phyloP scores from a whole-genome alignment of 2,888 invertebrate species.

The Operophtera brumata region DNA sequence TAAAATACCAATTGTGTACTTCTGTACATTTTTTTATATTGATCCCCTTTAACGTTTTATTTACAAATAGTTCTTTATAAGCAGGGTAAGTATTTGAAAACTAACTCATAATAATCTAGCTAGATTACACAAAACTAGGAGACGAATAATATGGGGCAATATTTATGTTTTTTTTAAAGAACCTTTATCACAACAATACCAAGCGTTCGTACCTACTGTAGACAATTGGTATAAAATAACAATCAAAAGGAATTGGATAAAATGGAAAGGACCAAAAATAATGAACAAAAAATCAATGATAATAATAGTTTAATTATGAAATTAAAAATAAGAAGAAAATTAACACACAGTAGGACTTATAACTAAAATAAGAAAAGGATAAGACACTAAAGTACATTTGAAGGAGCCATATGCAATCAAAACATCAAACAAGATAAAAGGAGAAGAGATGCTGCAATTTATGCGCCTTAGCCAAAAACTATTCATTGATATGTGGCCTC shows the following conservation, averaged over 20 bases:
- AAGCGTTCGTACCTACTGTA: slow-evolving; percentile 44
- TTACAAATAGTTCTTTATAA: slow-evolving; percentile 72
- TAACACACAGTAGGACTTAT: slow-evolving; percentile 78
- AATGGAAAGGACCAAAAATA: slow-evolving; percentile 56
- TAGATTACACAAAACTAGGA: slow-evolving; percentile 26
- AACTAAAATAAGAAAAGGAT: slow-evolving; percentile 68
- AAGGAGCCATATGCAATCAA: slow-evolving; percentile 22
- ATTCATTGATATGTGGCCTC: slow-evolving; percentile 73
- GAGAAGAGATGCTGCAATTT: slow-evolving; percentile 34
- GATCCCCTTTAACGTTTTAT: slow-evolving; percentile 79
- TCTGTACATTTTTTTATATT: slow-evolving; percentile 76
- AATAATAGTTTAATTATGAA: slow-evolving; percentile 79
- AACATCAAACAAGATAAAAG: slow-evolving; percentile 21
- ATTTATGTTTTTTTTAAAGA: slow-evolving; percentile 16
- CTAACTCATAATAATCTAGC: slow-evolving; percentile 29
- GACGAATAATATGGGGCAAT: slow-evolving; percentile 26
- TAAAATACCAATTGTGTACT: slow-evolving; percentile 76
- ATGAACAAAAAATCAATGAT: slow-evolving; percentile 75
- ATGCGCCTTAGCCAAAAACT: slow-evolving; percentile 67
- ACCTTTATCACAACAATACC: slow-evolving; percentile 31
- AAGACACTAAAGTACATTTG: slow-evolving; percentile 56
- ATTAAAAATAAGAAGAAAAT: slow-evolving; percentile 79
- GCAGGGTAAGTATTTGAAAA: slow-evolving; percentile 48
- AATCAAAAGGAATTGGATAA: slow-evolving; percentile 49
- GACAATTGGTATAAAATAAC: slow-evolving; percentile 61